Base-by-base conservation (phyloP, 37 sponge, comb jelly and placozoan species). In the Mnemiopsis leidyi region DNA sequence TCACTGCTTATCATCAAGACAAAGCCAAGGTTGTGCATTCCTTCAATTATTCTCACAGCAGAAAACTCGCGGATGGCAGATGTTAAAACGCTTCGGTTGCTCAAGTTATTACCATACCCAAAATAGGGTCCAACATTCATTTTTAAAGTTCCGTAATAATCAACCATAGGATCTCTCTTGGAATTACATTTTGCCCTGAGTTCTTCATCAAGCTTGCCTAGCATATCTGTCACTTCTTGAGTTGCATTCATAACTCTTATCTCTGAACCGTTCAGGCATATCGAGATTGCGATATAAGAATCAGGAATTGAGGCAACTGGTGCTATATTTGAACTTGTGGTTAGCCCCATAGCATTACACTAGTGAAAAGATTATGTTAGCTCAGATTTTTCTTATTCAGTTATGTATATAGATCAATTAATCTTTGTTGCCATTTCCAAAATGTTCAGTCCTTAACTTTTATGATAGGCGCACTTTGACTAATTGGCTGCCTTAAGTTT, bases 201-300 rank as follows among this genome's bases (percentile, higher is more conserved):
- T 28, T 71, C 75, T 71, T 71, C n/a, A 25, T 71, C 75, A 5
- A 71, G 75, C 20, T 25, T 71, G 7, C 3, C 30, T 7, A 71
- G 75, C 75, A 71, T n/a, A 23, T n/a, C 75, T 28, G 3, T n/a
- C 75, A 71, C 75, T 3, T 71, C 75, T 71, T 13, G 75, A 71
- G 75, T n/a, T 5, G 20, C 75, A 71, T 71, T 71, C 75, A 71
- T 71, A 25, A 28, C 75, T 18, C 75, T 71, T 29, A 71, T 71
- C 75, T 28, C 20, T 13, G 30, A 29, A n/a, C n/a, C n/a, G 3
- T 28, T 13, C 30, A 5, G 3, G 20, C 75, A 29, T 29, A 71
- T 71, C 5, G 30, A n/a, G 5, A 71, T 71, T 28, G 30, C 75
- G 30, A 18, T 28, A 18, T 29, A 71, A 25, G 75, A n/a, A 71